Evolutionary conservation across 2,888 invertebrate species (phyloP).

Genomic region (Ectemnius cavifrons): DNA sequence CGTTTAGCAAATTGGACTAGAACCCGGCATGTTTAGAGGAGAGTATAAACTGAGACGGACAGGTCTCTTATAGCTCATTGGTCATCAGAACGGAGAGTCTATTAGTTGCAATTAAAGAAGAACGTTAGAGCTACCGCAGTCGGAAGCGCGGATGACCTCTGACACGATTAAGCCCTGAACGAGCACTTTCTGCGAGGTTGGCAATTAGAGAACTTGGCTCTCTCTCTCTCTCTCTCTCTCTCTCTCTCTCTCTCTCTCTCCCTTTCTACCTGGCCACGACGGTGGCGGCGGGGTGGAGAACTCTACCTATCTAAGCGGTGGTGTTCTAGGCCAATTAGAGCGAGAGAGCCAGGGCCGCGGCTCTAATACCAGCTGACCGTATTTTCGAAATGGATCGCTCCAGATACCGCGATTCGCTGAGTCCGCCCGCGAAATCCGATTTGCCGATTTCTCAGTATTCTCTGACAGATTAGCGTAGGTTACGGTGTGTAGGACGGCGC

Average conservation of each 20-base stretch:
- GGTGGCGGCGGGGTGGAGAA: no score
- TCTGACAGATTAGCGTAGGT: background rate
- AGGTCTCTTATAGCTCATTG: background rate
- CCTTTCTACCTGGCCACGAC: no score
- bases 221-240: no score
- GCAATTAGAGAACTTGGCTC: no score
- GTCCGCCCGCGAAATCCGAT: conserved; percentile 61
- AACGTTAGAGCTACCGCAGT: no score
- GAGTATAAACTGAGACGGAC: no score
- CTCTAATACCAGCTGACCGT: conserved; percentile 42
- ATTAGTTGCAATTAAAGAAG: conserved; percentile 2
- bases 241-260: no score
- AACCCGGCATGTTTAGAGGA: no score
- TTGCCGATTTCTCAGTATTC: conserved; percentile 43
- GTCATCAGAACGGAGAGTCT: background rate
- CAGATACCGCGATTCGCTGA: conserved; percentile 26
- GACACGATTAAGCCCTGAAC: conserved; percentile 3
- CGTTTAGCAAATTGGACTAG: no score
- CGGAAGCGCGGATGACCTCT: background rate
- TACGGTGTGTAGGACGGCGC: background rate
- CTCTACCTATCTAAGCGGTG: conserved; percentile 1
- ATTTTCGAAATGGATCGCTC: conserved; percentile 40
- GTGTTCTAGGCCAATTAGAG: conserved; percentile 63
- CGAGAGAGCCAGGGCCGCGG: conserved; percentile 47
- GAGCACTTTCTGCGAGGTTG: background rate